Evolutionary conservation across 1,140 invertebrate species (phyloP).

Genomic region (Heliconius congener): DNA sequence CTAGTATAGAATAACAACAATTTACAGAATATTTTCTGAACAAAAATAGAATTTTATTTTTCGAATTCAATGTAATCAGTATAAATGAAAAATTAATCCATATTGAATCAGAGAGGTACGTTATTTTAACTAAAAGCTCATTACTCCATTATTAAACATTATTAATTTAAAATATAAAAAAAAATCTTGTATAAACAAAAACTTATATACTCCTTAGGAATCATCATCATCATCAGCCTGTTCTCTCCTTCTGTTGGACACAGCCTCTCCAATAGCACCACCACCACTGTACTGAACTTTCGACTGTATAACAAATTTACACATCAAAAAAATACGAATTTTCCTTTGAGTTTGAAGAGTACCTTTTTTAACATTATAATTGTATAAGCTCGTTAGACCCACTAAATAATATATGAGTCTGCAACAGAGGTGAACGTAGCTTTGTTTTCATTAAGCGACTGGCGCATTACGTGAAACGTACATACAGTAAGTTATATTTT

Average conservation of each 20-base stretch:
- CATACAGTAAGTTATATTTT: not conserved
- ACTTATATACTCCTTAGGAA: too few relatives aligned
- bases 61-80: not conserved
- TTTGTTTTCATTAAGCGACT: constrained; percentile 16
- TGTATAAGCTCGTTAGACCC: constrained; percentile 6
- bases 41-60: not conserved
- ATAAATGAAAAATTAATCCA: not conserved
- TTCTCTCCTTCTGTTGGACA: too few relatives aligned
- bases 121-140: not conserved
- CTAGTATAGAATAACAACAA: too few relatives aligned
- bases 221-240: too few relatives aligned
- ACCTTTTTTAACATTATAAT: not conserved
- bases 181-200: too few relatives aligned
- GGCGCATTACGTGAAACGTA: not conserved
- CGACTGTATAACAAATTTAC: too few relatives aligned
- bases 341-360: not conserved
- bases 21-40: not conserved
- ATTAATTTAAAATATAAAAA: too few relatives aligned
- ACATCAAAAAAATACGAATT: not conserved
- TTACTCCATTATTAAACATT: not conserved
- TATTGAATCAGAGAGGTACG: not conserved
- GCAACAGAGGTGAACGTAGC: constrained; percentile 8
- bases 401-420: constrained; percentile 15
- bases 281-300: too few relatives aligned
- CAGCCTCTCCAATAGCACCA: too few relatives aligned